Conservation (phyloP, 2,888 invertebrate genomes). For the Hylaea fasciaria region DNA sequence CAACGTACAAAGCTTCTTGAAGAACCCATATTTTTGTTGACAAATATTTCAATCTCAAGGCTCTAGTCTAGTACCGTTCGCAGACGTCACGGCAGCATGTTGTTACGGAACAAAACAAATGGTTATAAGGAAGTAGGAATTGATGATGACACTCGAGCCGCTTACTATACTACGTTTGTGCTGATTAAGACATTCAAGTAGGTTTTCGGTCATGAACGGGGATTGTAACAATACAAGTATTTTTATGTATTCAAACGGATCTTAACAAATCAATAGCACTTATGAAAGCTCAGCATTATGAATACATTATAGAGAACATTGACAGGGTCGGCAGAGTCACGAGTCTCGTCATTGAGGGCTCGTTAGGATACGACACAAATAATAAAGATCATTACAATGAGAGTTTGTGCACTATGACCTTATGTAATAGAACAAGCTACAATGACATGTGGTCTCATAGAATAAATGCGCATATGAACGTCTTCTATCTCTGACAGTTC, state of each 20-base stretch:
- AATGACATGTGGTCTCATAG: too few relatives aligned
- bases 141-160: slow-evolving; percentile 32
- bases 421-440: too few relatives aligned
- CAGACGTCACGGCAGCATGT: slow-evolving; percentile 28
- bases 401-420: slow-evolving; percentile 34
- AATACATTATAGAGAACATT: slow-evolving; percentile 35
- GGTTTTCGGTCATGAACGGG: slow-evolving; percentile 18
- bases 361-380: slow-evolving; percentile 33
- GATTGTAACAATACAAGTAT: slow-evolving; percentile 9
- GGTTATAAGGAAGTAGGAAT: slow-evolving; percentile 41
- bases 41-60: slow-evolving; percentile 2
- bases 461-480: too few relatives aligned
- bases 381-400: slow-evolving; percentile 37
- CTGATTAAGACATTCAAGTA: slow-evolving; percentile 29
- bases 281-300: slow-evolving; percentile 33
- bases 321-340: slow-evolving; percentile 42
- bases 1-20: too few relatives aligned
- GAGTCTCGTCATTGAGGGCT: slow-evolving; percentile 36
- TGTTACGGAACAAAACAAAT: slow-evolving; percentile 40
- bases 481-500: too few relatives aligned
- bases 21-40: neutral
- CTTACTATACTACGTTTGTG: slow-evolving; percentile 19
- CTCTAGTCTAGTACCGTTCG: neutral
- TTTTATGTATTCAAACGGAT: slow-evolving; percentile 22
- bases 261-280: slow-evolving; percentile 30